Evolutionary conservation across 2,888 invertebrate genomes (phyloP), one percentile per base, ranked within the genome.

Genomic region (Stenchaetothrips biformis): DNA sequence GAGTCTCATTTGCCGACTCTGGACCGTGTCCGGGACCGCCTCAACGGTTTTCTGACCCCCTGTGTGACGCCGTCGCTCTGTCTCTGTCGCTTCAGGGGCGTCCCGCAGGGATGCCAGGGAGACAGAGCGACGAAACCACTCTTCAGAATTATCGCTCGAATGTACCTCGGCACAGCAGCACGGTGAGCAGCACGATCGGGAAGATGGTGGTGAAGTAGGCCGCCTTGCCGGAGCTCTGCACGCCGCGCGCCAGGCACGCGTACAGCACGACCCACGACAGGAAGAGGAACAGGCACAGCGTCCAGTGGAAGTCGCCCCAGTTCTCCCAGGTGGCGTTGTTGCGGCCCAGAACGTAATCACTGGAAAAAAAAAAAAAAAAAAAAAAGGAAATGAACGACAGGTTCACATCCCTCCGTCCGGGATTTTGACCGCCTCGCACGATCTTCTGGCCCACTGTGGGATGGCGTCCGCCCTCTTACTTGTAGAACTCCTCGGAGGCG

Each of bases 201-300:
- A 92, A 92, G 25, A 92, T 86, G 0, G 93, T 93, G 4, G 93
- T 89, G 83, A 94, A 91, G 85, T 93, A 93, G 3, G 93, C 91
- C 0, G 90, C 90, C 85, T 91, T 91, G 62, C 91, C 91, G 0
- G 90, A 89, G 83, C 90, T 90, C 83, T 89, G 88, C 7, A 91
- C 88, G 3, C 91, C 91, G 81, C 89, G 88, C 0, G 88, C 86
- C 0, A 91, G 86, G 48, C 90, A 87, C 0, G 88, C 84, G 81
- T 89, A 89, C 18, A 91, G 88, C 62, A 87, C 84, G 3, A 86
- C 80, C 91, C 91, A 91, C 3, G 90, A 88, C 7, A 88, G 83
- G 0, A 89, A 83, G 0, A 91, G 85, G 49, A 90, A 91, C 0
- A 90, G 82, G 0, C 87, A 86, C 80, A 91, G 84, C 82, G 87